Percentiles rank a stretch among this genome's conserved stretches.
Evolutionary conservation across 2,113 vertebrate genomes (phyloP).

Genomic region (Nibea albiflora): DNA sequence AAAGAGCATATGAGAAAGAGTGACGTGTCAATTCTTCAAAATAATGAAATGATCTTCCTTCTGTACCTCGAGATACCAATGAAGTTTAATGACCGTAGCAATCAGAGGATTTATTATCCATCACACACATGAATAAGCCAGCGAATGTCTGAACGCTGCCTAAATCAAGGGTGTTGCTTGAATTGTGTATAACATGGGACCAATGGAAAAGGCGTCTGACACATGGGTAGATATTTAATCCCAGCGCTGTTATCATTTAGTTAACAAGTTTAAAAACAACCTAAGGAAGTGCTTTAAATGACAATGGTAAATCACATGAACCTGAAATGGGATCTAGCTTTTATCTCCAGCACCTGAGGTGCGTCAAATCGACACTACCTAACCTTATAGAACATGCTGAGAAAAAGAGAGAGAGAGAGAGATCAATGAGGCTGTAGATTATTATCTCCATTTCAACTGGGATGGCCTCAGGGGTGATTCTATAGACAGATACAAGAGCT

Average conservation of each 20-base stretch:
- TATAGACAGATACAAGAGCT: conserved; percentile 36
- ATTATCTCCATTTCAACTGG: conserved; percentile 29
- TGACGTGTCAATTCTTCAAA: conserved; percentile 5
- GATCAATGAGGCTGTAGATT: conserved; percentile 52
- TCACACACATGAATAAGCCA: conserved; percentile 13
- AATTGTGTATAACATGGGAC: not conserved
- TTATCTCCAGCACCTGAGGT: conserved; percentile 18
- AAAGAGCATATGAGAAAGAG: not conserved
- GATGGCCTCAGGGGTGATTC: conserved; percentile 30
- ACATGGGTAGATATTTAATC: not conserved
- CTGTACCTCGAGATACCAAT: conserved; percentile 27
- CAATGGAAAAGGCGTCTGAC: not conserved
- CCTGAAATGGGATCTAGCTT: conserved; percentile 22
- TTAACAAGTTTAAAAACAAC: conserved; percentile 16
- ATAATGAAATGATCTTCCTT: conserved; percentile 24
- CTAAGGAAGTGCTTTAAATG: conserved; percentile 30
- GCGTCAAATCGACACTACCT: conserved; percentile 35
- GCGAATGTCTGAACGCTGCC: not conserved
- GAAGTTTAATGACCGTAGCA: conserved; percentile 26
- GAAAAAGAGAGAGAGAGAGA: not conserved
- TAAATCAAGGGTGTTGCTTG: conserved; percentile 14
- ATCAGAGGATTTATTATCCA: not conserved
- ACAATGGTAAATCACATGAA: conserved; percentile 42
- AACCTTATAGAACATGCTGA: conserved; percentile 19
- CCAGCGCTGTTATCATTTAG: conserved; percentile 31